Evolutionary conservation across 1,140 invertebrate species (phyloP), one percentile per base, ranked within the genome.

Genomic region (Trissolcus basalis): DNA sequence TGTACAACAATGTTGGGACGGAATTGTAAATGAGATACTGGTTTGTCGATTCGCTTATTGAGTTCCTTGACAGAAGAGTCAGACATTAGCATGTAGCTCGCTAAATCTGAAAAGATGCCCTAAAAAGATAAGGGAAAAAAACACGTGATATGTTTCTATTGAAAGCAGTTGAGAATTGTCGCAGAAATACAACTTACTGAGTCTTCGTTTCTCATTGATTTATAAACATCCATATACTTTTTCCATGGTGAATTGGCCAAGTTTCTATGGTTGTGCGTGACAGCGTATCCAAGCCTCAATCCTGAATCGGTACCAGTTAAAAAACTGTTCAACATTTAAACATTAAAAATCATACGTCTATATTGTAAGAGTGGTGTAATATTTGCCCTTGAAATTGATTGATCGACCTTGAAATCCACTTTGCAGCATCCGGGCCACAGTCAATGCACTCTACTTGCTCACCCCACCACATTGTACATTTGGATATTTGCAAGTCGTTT

Each of bases 1-100:
- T 80, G 77, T 4, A 90, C 79, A 0, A 90, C 78, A 32, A 91
- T 87, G 65, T 90, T 90, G 7, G 89, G 89, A 55, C 90, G 81
- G 49, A 90, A 90, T 79, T 89, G 87, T 13, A 85, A 59, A 9
- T 80, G 43, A 0, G 78, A 60, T 3, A 87, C 65, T n/a, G 80
- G 55, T 11, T 61, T 77, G 6, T 83, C 67, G 11, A 90, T 41
- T 41, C 81, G 77, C 15, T 73, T 32, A 67, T 89, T 90, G 9
- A 90, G 64, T 16, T 89, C 83, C 0, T 82, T 59, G 0, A 90
- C 49, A 0, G 89, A 90, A 7, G 73, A 53, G n/a, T 83, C 71
- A 0, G 85, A 83, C 71, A 90, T 82, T 9, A 90, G 47, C 84
- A 89, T 85, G 56, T 86, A 90, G 35, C 87, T 86, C 0, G 88